phyloP scores from a whole-genome alignment of 2,888 invertebrate genomes.

The Dicycla oo region DNA sequence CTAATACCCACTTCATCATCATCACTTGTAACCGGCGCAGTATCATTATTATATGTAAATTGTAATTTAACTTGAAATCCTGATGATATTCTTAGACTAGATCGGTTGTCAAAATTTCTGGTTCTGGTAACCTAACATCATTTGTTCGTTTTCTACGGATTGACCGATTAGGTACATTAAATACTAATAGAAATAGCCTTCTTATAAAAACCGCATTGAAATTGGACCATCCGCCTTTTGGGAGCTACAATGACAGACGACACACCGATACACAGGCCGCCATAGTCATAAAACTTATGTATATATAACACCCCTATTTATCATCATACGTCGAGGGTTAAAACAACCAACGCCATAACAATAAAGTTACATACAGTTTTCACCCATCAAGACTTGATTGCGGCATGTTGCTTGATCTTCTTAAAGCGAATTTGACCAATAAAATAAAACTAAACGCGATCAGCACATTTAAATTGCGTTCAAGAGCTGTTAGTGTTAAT shows the following conservation, averaged over 20 bases:
- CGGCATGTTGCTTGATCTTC: conserved; percentile 46
- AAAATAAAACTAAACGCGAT: neutral
- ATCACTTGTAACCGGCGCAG: conserved; percentile 1
- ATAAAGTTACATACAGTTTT: conserved; percentile 4
- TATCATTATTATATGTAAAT: neutral
- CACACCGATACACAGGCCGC: neutral
- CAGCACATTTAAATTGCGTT: neutral
- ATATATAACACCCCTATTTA: too few species aligned
- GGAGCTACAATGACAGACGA: neutral
- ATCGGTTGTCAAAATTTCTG: neutral
- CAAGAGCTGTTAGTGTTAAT: neutral
- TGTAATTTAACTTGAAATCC: neutral
- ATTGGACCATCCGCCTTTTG: neutral
- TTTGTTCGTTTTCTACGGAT: neutral
- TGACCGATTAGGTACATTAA: neutral
- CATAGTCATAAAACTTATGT: neutral
- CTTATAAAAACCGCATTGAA: neutral
- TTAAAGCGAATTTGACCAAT: neutral
- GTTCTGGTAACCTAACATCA: neutral
- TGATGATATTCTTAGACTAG: neutral
- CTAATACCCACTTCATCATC: conserved; percentile 17
- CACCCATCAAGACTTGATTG: conserved; percentile 35
- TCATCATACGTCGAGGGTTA: neutral
- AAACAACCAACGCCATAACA: neutral
- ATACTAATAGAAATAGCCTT: neutral